Evolutionary conservation across 2,113 vertebrate species (phyloP).

Genomic region (Monopterus albus): DNA sequence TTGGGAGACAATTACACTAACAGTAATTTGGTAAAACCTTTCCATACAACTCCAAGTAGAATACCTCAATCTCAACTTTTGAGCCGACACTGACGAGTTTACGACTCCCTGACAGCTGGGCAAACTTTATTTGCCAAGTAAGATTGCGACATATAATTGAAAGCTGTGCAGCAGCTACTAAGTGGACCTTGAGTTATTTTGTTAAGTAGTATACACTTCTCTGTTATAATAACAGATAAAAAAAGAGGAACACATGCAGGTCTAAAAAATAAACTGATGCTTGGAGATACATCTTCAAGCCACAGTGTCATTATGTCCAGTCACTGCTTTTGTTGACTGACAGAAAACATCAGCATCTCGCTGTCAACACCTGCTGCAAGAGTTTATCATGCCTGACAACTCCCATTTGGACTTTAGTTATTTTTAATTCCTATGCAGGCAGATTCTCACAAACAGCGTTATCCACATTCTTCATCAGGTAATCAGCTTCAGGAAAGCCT

Average conservation of each 20-base stretch:
- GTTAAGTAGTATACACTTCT: not conserved
- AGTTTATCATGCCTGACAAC: conserved; percentile 20
- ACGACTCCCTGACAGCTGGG: too few relatives aligned
- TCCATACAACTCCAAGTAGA: too few relatives aligned
- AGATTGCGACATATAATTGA: too few relatives aligned
- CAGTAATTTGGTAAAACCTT: too few relatives aligned
- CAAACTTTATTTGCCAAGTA: too few relatives aligned
- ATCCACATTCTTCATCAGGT: conserved; percentile 71
- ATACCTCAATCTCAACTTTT: too few relatives aligned
- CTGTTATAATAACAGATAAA: conserved; percentile 9
- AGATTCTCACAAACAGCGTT: conserved; percentile 52
- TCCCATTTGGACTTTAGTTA: conserved; percentile 44
- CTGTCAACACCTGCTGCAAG: conserved; percentile 31
- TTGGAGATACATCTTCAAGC: not conserved
- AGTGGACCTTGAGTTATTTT: not conserved
- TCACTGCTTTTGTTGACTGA: conserved; percentile 14
- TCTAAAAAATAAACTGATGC: not conserved
- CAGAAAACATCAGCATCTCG: not conserved
- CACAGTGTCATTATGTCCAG: conserved; percentile 8
- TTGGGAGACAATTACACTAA: too few relatives aligned
- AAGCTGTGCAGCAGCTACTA: not conserved
- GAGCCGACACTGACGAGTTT: too few relatives aligned
- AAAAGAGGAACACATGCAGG: conserved; percentile 5
- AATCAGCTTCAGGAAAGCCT: conserved; percentile 29
- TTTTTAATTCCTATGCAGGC: conserved; percentile 56